Evolutionary conservation across 1,140 invertebrate genomes (phyloP), one percentile per base, ranked within the genome.

Genomic region (Globodera ellingtonae): DNA sequence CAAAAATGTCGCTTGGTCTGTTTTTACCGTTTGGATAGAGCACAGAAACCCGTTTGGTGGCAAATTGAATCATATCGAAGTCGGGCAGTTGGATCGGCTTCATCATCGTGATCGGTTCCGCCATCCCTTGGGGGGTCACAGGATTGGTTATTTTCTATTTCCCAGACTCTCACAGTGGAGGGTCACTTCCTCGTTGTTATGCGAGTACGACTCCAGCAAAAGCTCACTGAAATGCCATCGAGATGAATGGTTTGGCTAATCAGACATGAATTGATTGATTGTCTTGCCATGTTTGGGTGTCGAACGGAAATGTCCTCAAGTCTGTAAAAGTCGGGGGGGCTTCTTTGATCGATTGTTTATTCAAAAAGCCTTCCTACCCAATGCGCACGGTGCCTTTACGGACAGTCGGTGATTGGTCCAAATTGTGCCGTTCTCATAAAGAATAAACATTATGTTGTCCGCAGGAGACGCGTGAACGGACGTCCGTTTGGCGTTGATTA

Each of bases 331-430:
- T 35, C 35, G 35, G 35, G 35, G 35, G 35, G 35, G 35, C 35
- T 35, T 35, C 35, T 35, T 35, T 35, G 35, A 35, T 35, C 35
- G 35, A 35, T 35, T 35, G 35, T 35, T 35, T 35, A 47, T 82
- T 48, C 5, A 52, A 35, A 13, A 10, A 13, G 10, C 35, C 10
- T 44, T 44, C 77, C 50, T 18, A 84, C 83, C 87, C 47, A 88
- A 69, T 50, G 84, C 80, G 74, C 87, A 88, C 13, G 87, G 87
- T 5, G 87, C 87, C 71, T 89, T 89, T 6, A 88, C 87, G 13
- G 82, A 85, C 10, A 88, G 73, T 4, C 87, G 87, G 82, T 88
- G 84, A 74, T 88, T 88, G 44, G 86, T 84, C 87, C 88, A 88
- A 10, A 88, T 84, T 15, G 87, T 88, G 9, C 87, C 87, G 50